Evolutionary conservation across 2,888 invertebrate species (phyloP).

Genomic region (Hirtodrosophila confusa): DNA sequence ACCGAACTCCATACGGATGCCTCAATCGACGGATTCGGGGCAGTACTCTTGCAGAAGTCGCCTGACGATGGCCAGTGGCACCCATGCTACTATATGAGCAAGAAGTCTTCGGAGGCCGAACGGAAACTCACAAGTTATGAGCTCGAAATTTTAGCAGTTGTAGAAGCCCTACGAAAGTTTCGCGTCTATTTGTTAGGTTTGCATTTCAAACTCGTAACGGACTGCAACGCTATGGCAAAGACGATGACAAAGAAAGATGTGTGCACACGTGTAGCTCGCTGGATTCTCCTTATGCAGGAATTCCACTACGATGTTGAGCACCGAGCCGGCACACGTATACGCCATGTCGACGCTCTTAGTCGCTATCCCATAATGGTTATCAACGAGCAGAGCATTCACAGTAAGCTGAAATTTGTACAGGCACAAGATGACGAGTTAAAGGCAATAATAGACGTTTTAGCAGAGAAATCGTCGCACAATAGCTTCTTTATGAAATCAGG

Average conservation of each 20-base stretch:
- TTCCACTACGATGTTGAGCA: not conserved
- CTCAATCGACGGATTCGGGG: slow-evolving; percentile 6
- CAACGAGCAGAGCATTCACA: slow-evolving; percentile 11
- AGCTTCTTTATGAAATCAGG: slow-evolving; percentile 15
- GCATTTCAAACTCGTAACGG: not conserved
- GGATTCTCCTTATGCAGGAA: slow-evolving; percentile 10
- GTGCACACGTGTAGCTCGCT: slow-evolving; percentile 5
- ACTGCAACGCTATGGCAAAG: slow-evolving; percentile 1
- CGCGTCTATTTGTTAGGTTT: not conserved
- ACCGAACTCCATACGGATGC: slow-evolving; percentile 15
- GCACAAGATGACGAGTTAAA: slow-evolving; percentile 39
- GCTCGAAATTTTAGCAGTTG: not conserved
- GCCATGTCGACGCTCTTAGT: slow-evolving; percentile 31
- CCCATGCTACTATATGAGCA: no score
- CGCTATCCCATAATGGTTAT: slow-evolving; percentile 36
- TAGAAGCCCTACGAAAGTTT: no score
- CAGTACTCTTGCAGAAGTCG: slow-evolving; percentile 2
- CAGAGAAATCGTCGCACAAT: slow-evolving; percentile 26
- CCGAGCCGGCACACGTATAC: slow-evolving; percentile 8
- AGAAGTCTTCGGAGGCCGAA: not conserved
- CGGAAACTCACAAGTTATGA: slow-evolving; percentile 1
- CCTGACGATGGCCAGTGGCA: not conserved
- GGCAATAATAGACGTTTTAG: slow-evolving; percentile 33
- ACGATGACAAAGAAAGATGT: not conserved
- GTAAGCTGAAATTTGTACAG: slow-evolving; percentile 28